Conservation (phyloP, 1,140 invertebrate genomes). For the Tenebrio molitor region DNA sequence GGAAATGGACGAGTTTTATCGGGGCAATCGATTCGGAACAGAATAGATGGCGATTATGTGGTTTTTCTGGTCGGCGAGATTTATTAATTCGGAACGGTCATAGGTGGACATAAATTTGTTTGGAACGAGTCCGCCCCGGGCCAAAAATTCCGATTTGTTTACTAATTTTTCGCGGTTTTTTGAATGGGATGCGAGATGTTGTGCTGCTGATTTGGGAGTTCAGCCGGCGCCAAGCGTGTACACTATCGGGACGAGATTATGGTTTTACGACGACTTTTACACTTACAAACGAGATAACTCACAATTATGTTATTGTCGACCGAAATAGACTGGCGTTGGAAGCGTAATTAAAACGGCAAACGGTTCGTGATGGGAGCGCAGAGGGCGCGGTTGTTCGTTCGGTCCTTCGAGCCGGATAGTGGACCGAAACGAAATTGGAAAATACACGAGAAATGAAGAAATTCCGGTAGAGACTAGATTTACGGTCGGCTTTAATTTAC, state of each 20-base stretch:
- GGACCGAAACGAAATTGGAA: too few species aligned
- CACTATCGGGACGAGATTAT: slow-evolving; percentile 17
- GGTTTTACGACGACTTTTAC: slow-evolving; percentile 31
- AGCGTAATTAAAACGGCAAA: background rate
- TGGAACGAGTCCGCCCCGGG: background rate
- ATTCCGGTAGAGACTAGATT: too few species aligned
- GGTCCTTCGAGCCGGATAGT: too few species aligned
- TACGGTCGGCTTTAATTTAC: too few species aligned
- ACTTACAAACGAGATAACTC: slow-evolving; percentile 18
- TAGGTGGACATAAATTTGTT: slow-evolving; percentile 16
- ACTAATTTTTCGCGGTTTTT: slow-evolving; percentile 15
- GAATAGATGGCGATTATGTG: too few species aligned
- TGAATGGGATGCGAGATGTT: slow-evolving; percentile 11
- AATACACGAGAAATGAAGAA: too few species aligned
- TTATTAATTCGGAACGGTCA: slow-evolving; percentile 20
- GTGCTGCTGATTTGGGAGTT: background rate
- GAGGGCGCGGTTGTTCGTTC: too few species aligned
- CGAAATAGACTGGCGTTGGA: slow-evolving; percentile 3
- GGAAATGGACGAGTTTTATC: slow-evolving; percentile 10
- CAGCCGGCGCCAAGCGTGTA: slow-evolving; percentile 15
- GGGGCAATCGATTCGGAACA: slow-evolving; percentile 8
- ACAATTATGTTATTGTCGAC: slow-evolving; percentile 30
- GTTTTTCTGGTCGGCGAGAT: background rate
- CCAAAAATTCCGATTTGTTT: slow-evolving; percentile 27
- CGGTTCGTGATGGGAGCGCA: background rate